These are phyloP conservation scores for Myotis myotis DNA, from an alignment of 2,797 vertebrate species.

Conservation along the genomic window DNA sequence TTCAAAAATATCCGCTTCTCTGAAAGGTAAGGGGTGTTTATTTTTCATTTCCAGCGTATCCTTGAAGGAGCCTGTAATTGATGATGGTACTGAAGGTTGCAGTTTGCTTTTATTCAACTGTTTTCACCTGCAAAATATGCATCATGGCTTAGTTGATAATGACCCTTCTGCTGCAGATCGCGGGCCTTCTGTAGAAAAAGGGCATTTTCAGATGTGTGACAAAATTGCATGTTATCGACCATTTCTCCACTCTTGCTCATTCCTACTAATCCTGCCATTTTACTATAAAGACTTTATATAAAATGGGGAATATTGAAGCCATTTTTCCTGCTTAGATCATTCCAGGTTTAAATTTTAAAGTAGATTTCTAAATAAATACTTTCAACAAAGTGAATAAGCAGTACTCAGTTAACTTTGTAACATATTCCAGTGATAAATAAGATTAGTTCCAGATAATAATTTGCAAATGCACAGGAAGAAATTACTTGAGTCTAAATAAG, in stretches of 20 bases:
- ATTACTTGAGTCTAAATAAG: background rate
- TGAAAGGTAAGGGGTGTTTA: constrained; percentile 17
- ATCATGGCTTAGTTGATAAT: background rate
- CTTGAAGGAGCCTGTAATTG: background rate
- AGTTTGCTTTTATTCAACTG: background rate
- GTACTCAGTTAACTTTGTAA: background rate
- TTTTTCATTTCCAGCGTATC: constrained; percentile 13
- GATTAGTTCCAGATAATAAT: background rate
- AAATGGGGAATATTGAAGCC: background rate
- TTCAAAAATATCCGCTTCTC: background rate
- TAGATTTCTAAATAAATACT: background rate
- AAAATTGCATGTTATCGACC: background rate
- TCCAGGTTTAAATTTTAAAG: background rate
- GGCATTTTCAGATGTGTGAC: background rate
- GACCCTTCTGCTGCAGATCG: background rate
- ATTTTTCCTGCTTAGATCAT: background rate
- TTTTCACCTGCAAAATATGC: background rate
- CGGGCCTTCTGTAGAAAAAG: background rate
- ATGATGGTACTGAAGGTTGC: background rate
- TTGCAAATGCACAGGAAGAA: background rate
- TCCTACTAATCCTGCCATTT: background rate
- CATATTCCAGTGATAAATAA: background rate
- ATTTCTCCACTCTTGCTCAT: background rate
- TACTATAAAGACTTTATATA: background rate
- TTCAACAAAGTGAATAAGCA: background rate